Evolutionary conservation across 2,888 invertebrate genomes (phyloP), one percentile per base, ranked within the genome.

Genomic region (Monoplex corrugatus): DNA sequence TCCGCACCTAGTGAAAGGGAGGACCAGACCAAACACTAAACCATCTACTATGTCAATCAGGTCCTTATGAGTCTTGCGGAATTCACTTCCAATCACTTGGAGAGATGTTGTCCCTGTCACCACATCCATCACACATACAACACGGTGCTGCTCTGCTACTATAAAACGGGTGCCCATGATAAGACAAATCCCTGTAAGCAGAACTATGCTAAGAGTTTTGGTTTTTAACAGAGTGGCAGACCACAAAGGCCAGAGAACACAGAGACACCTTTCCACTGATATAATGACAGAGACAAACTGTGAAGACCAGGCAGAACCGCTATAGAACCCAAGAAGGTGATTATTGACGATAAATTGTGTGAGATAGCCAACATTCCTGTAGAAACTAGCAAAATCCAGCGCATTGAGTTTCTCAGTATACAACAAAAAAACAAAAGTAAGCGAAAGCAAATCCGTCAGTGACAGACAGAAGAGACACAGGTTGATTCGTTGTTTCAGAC

Each of bases 21-120:
- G 28, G 35, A 78, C 38, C 40, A 87, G 19, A 13, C 78, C 75
- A 57, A 6, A 87, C 10, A 82, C 82, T 13, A 63, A 23, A 6
- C 44, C 40, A 32, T 87, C 87, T 16, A 87, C 32, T 13, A 68
- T 63, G 43, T 82, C 78, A 28, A 80, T 40, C 78, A 80, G 78
- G 3, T 43, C 23, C 78, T 72, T 28, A 10, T 72, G 28, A 10
- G 28, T 72, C 68, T 28, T 2, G 68, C 32, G 28, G 68, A 72
- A n/a, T 32, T 72, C 68, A 32, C 75, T 75, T 8, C 3, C 23
- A 13, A 75, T 13, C 0, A 75, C 38, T 10, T 19, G 38, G 38
- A 23, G 5, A 10, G 38, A 1, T 75, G 75, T 75, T 13, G 23
- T 10, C 19, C 35, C 35, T 8, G 35, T 75, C 13, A 19, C 75